These are phyloP conservation scores for Drosophila elegans DNA, from an alignment of 1,140 invertebrate species.

Conservation along the genomic window DNA sequence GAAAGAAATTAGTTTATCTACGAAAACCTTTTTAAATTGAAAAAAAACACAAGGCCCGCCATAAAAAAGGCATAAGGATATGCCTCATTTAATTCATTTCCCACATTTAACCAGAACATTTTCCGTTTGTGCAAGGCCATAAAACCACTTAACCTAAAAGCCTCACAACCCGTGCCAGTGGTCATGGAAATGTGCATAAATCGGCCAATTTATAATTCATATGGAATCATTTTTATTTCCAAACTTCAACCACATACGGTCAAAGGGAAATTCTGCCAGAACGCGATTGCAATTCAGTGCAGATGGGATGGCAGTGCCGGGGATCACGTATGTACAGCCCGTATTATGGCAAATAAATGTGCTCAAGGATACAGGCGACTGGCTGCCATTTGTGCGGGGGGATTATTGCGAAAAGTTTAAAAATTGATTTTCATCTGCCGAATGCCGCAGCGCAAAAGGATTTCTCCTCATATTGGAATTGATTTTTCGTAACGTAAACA, in stretches of 20 bases:
- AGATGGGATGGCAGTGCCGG: background rate
- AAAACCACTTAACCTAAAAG: slow-evolving; percentile 81
- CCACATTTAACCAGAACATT: slow-evolving; percentile 5
- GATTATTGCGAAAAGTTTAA: slow-evolving; percentile 73
- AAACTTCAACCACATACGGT: slow-evolving; percentile 30
- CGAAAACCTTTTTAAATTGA: too few relatives aligned
- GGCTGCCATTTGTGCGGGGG: slow-evolving; percentile 26
- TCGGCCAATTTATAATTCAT: slow-evolving; percentile 80
- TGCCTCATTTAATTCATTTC: slow-evolving; percentile 6
- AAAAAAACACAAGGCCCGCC: background rate
- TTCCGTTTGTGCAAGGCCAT: slow-evolving; percentile 39
- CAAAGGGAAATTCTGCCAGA: slow-evolving; percentile 12
- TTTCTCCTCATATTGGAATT: slow-evolving; percentile 73
- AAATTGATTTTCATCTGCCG: slow-evolving; percentile 77
- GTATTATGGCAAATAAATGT: slow-evolving; percentile 82
- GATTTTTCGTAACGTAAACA: slow-evolving; percentile 78
- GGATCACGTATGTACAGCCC: slow-evolving; percentile 58
- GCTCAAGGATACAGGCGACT: slow-evolving; percentile 52
- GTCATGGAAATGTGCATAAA: slow-evolving; percentile 61
- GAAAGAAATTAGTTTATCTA: too few relatives aligned
- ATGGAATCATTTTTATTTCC: slow-evolving; percentile 62
- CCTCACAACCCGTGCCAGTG: slow-evolving; percentile 22
- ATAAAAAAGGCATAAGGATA: background rate
- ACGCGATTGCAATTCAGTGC: slow-evolving; percentile 49
- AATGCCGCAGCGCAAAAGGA: slow-evolving; percentile 71